These are phyloP conservation scores for Coelopa frigida DNA, from an alignment of 1,140 invertebrate species.

Conservation along the genomic window DNA sequence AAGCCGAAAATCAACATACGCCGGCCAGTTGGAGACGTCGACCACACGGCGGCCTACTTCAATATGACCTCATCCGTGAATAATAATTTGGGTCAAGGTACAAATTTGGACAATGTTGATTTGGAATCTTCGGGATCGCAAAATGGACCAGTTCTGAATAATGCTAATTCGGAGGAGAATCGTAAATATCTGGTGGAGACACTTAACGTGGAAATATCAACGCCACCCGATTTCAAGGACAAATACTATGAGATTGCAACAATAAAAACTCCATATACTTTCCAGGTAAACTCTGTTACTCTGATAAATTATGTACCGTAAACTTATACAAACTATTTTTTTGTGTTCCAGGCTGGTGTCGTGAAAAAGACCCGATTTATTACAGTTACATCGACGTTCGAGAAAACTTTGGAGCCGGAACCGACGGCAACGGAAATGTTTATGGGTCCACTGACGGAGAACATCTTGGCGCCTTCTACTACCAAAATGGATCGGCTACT, in stretches of 20 bases:
- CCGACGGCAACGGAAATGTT: constrained; percentile 49
- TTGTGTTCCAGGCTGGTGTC: constrained; percentile 64
- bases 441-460: constrained; percentile 76
- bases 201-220: constrained; percentile 77
- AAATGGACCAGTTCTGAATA: constrained; percentile 53
- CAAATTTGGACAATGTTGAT: constrained; percentile 44
- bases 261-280: constrained; percentile 80
- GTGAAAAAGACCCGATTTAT: constrained; percentile 79
- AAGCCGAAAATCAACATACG: constrained; percentile 77
- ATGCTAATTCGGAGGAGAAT: constrained; percentile 49
- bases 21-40: constrained; percentile 56
- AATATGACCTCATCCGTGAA: constrained; percentile 17
- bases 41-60: constrained; percentile 24
- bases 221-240: constrained; percentile 72
- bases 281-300: constrained; percentile 56
- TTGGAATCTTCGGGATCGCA: constrained; percentile 60
- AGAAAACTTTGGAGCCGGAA: constrained; percentile 60
- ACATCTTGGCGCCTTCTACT: constrained; percentile 71
- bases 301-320: not conserved
- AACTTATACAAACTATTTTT: not conserved
- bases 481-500: constrained; percentile 64
- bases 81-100: constrained; percentile 1
- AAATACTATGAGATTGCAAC: constrained; percentile 82
- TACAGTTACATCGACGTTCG: constrained; percentile 73
- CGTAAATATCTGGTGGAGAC: constrained; percentile 62